Conservation (phyloP, 2,113 vertebrate species). For the Colistium nudipinnis region DNA sequence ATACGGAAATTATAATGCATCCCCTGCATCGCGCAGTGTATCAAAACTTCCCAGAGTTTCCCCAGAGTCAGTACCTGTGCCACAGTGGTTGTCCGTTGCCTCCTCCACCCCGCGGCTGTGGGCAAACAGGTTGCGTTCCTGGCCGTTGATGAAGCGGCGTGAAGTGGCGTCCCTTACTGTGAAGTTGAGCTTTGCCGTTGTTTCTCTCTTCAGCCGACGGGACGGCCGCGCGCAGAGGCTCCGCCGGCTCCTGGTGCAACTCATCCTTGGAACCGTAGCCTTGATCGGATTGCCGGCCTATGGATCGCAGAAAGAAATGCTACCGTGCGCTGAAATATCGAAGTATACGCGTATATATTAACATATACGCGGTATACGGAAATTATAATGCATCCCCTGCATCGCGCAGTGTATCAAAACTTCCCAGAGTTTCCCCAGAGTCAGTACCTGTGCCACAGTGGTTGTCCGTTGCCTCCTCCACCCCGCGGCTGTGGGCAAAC, state of each 20-base stretch:
- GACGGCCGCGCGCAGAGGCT: constrained; percentile 60
- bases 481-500: constrained; percentile 84
- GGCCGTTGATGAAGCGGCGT: no score
- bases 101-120: no score
- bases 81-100: no score
- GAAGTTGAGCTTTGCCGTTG: constrained; percentile 54
- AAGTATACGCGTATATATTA: neutral
- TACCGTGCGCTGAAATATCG: neutral
- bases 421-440: neutral
- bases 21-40: no score
- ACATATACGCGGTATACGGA: no score
- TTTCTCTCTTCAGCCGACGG: constrained; percentile 52
- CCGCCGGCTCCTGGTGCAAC: constrained; percentile 82
- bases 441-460: constrained; percentile 88
- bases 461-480: constrained; percentile 84
- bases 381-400: no score
- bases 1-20: no score
- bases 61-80: no score
- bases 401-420: no score
- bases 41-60: no score
- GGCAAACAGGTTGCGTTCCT: no score
- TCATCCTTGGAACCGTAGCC: constrained; percentile 93
- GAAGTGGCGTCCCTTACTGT: constrained; percentile 77
- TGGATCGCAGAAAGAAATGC: neutral
- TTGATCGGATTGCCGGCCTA: constrained; percentile 88